Evolutionary conservation across 2,797 vertebrate genomes (phyloP).

Genomic region (Eulemur mongoz): DNA sequence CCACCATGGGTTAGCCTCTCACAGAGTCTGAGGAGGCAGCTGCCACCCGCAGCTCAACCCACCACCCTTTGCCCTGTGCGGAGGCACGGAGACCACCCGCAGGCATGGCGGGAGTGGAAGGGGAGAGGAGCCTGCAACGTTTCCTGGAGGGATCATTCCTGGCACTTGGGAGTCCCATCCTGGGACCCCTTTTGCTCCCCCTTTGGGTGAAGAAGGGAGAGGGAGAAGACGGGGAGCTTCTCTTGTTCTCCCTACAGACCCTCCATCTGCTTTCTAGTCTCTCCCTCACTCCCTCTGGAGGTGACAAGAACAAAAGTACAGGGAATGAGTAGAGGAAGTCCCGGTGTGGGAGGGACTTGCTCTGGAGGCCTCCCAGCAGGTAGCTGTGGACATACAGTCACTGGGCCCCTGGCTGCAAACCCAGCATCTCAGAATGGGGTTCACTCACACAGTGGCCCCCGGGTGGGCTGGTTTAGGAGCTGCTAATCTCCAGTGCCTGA

Average conservation of each 20-base stretch:
- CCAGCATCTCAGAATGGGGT: not conserved
- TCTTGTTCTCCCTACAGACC: not conserved
- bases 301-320: not conserved
- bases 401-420: not conserved
- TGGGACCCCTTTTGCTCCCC: not conserved
- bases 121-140: accelerated
- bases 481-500: not conserved
- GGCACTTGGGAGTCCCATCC: not conserved
- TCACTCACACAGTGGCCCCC: not conserved
- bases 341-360: not conserved
- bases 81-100: accelerated
- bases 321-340: not conserved
- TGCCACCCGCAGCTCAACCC: not conserved
- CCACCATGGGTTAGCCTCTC: not conserved
- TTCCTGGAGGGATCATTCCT: not conserved
- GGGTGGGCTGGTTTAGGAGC: too few relatives aligned
- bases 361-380: not conserved
- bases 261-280: not conserved
- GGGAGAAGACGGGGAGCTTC: not conserved
- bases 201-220: not conserved
- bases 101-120: not conserved
- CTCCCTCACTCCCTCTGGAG: not conserved
- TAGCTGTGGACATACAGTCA: not conserved
- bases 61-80: not conserved
- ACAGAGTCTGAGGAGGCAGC: not conserved